Conservation (phyloP, 2,113 vertebrate genomes). For the Oophaga pumilio region DNA sequence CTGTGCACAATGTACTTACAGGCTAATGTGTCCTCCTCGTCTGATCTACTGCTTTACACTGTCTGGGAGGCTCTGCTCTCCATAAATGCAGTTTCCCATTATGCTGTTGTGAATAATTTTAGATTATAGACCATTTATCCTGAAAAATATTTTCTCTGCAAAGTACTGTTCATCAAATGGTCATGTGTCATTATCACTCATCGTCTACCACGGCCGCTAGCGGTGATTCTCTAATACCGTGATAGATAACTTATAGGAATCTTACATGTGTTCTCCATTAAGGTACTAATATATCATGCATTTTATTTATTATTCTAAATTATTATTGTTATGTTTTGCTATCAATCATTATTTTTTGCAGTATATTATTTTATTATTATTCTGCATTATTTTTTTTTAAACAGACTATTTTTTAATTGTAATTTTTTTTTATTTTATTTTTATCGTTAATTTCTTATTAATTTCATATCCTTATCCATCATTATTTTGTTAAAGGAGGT, state of each 20-base stretch:
- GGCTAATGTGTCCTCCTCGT: slow-evolving; percentile 7
- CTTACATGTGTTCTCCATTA: background rate
- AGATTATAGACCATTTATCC: slow-evolving; percentile 18
- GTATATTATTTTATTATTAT: background rate
- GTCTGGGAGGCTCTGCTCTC: background rate
- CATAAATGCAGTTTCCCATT: background rate
- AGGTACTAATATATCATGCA: background rate
- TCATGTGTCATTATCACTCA: slow-evolving; percentile 10
- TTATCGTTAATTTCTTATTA: no score
- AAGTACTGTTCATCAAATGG: background rate
- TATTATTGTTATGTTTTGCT: background rate
- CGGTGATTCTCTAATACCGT: background rate
- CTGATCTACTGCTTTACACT: slow-evolving; percentile 31
- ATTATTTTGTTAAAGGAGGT: no score
- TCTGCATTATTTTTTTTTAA: background rate
- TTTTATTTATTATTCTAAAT: background rate
- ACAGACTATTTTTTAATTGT: background rate
- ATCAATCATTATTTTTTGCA: background rate
- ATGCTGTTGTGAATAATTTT: background rate
- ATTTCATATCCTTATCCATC: no score
- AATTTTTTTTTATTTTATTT: no score
- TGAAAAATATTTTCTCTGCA: slow-evolving; percentile 25
- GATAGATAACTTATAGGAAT: background rate
- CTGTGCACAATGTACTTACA: slow-evolving; percentile 35
- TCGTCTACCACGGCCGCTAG: background rate